Conservation (phyloP, 2,888 invertebrate genomes). For the Sphaeridia pumilis region DNA sequence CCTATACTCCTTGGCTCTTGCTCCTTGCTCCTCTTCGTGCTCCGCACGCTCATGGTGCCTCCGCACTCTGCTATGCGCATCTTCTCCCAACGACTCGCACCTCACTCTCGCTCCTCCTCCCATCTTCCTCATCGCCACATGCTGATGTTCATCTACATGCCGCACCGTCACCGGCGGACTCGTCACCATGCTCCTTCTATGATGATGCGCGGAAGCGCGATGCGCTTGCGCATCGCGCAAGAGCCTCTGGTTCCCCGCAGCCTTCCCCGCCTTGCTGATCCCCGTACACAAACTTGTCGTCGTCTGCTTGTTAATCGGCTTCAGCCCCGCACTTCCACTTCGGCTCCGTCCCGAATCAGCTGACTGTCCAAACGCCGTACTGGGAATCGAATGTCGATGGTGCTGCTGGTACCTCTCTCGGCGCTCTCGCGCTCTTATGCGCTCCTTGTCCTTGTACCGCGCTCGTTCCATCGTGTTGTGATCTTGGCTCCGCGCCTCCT, state of each 20-base stretch:
- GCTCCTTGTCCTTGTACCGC: constrained; percentile 4
- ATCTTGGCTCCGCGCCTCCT: constrained; percentile 1
- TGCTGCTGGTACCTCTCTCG: constrained; percentile 10
- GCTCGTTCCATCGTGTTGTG: constrained; percentile 2
- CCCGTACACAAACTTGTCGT: not conserved
- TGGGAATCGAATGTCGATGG: constrained; percentile 17
- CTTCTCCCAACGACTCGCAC: no score
- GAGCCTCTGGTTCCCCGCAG: not conserved
- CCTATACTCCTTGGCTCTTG: no score
- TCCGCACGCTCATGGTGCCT: no score
- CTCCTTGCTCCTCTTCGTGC: no score
- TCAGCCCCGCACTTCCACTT: not conserved
- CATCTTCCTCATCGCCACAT: no score
- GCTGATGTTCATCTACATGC: no score
- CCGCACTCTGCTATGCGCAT: no score
- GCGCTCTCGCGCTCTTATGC: not conserved
- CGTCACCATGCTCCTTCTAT: no score
- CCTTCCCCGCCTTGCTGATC: not conserved
- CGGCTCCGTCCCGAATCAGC: not conserved
- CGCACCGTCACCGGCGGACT: no score
- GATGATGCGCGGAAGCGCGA: no score
- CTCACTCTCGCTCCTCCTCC: no score
- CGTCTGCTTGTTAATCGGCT: not conserved
- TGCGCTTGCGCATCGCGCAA: no score
- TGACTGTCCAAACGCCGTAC: constrained; percentile 1